Percentiles rank a stretch among this genome's conserved stretches.
Conservation (phyloP, 53 echinoderm and acorn worm genomes). For the Echinometra lucunter region DNA sequence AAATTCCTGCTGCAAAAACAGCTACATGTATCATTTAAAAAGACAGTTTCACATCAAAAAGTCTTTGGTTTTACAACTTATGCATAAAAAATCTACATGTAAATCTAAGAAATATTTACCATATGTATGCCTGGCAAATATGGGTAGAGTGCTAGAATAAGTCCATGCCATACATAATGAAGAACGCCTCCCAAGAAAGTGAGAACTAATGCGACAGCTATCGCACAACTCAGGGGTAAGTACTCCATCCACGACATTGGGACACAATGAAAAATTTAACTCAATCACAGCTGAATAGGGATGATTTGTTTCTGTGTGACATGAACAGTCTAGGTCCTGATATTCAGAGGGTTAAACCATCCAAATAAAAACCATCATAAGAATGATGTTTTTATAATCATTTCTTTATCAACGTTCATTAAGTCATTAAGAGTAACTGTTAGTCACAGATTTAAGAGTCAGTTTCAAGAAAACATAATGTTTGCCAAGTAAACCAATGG, state of each 20-base stretch:
- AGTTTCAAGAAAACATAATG: background rate
- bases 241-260: slow-evolving; percentile 60
- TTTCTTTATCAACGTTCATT: background rate
- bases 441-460: background rate
- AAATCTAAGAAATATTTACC: slow-evolving; percentile 35
- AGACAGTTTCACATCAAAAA: no score
- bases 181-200: background rate
- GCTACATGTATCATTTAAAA: no score
- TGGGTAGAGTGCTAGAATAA: slow-evolving; percentile 36
- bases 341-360: background rate
- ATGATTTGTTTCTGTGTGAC: background rate
- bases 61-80: no score
- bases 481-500: background rate
- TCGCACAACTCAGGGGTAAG: background rate
- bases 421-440: background rate
- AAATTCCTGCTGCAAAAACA: no score
- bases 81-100: background rate
- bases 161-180: slow-evolving; percentile 34
- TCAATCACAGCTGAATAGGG: background rate
- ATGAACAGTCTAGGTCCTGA: background rate
- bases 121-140: slow-evolving; percentile 51
- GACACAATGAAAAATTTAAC: slow-evolving; percentile 20
- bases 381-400: background rate
- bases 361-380: background rate
- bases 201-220: slow-evolving; percentile 48